Base-by-base conservation (phyloP, 2,888 invertebrate species). In the Apomyelois bistriatella region DNA sequence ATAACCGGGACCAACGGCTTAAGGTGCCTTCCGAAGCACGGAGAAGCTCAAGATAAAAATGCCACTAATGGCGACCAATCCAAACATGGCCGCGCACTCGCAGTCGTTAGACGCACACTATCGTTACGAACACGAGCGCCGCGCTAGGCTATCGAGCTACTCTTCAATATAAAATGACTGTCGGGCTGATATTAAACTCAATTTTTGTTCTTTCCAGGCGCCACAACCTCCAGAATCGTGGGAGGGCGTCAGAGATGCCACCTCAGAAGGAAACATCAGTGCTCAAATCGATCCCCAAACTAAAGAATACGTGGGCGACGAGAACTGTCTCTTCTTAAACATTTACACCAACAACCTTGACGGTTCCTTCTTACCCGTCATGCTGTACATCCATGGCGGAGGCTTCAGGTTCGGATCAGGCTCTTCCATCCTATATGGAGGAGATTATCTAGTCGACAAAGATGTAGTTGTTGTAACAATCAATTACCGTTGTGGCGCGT, bases 311-410 rank as follows among this genome's bases (percentile, higher is more conserved):
- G 66, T 79, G 0, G 93, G 93, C 0, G 85, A 79, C 49, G 94
- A 95, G 62, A 94, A 94, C 74, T 95, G 94, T 62, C 87, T 95
- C 0, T 94, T 93, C 70, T 81, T 95, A 1, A 95, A 94, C 70
- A 91, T 94, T 0, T 94, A 92, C 77, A 92, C 93, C 0, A 93
- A 94, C 0, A 91, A 86, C 58, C 72, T 94, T 46, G 89, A 91
- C 46, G 79, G 81, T 0, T 79, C 77, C 0, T 81, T 84, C 65
- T 76, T 87, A 0, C 92, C 93, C 0, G 92, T 92, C 6, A 92
- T 93, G 92, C 73, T 93, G 1, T 92, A 75, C 73, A 81, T 92
- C 48, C 92, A 93, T 42, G 92, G 92, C 1, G 92, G 93, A 0
- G 92, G 84, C 0, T 91, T 91, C 63, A 68, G 79, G 7, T 83